phyloP scores from a whole-genome alignment of 2,113 vertebrate species.

The Eulacestoma nigropectus region DNA sequence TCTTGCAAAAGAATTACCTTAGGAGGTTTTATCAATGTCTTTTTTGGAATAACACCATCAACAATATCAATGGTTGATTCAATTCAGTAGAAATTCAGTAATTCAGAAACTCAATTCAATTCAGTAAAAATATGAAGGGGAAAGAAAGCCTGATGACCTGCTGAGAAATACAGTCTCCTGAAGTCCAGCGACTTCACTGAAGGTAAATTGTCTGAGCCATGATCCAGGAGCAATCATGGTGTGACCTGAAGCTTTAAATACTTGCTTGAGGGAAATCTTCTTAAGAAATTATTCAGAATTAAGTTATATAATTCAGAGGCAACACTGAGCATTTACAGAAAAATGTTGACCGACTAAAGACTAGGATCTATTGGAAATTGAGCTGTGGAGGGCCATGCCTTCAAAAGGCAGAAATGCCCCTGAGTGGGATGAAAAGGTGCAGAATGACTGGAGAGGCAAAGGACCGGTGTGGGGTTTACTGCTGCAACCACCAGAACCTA shows the following conservation, averaged over 20 bases:
- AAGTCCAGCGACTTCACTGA: neutral
- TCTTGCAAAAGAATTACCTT: neutral
- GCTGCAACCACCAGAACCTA: fast-evolving
- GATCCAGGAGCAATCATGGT: neutral
- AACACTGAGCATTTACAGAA: neutral
- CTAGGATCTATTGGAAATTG: neutral
- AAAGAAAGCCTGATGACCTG: neutral
- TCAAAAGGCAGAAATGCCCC: neutral
- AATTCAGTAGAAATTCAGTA: neutral
- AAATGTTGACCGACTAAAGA: neutral
- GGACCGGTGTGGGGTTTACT: fast-evolving
- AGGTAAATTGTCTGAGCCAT: neutral
- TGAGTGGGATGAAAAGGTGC: neutral
- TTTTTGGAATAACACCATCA: neutral
- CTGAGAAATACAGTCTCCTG: neutral
- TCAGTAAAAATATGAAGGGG: neutral
- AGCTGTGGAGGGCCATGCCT: neutral
- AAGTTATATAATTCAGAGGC: neutral
- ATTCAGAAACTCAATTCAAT: neutral
- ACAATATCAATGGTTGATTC: neutral
- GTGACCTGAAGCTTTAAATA: neutral
- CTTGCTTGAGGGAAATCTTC: neutral
- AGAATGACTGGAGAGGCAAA: neutral
- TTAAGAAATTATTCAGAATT: neutral
- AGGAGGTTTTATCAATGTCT: neutral